A percentile compares a stretch with the other conserved stretches of the same genome.
Conservation (phyloP, 2,888 invertebrate genomes). For the Plebejus argus region DNA sequence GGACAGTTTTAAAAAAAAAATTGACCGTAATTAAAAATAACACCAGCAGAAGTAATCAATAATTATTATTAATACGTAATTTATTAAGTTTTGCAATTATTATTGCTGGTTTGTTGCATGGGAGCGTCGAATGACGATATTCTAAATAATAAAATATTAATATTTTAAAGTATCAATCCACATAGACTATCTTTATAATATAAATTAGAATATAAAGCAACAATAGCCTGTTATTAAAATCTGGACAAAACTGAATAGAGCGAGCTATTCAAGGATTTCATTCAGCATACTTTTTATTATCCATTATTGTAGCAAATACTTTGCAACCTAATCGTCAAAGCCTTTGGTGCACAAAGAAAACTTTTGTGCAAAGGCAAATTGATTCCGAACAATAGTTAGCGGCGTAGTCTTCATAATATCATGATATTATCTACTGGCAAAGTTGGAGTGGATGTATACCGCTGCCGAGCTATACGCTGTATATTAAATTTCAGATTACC, state of each 20-base stretch:
- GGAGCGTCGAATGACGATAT: too few relatives aligned
- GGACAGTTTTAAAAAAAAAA: too few relatives aligned
- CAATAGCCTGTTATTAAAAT: neutral
- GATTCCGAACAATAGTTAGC: constrained; percentile 51
- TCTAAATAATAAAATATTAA: too few relatives aligned
- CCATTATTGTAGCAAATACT: constrained; percentile 51
- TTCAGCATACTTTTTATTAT: constrained; percentile 45
- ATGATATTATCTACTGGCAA: constrained; percentile 11
- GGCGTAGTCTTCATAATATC: constrained; percentile 30
- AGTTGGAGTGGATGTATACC: constrained; percentile 13
- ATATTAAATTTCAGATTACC: constrained; percentile 21
- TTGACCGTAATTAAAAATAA: too few relatives aligned
- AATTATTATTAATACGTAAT: too few relatives aligned
- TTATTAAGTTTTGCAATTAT: too few relatives aligned
- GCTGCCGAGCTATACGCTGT: neutral
- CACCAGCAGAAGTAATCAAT: too few relatives aligned
- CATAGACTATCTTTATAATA: neutral
- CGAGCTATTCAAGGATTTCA: constrained; percentile 36
- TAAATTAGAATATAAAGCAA: neutral
- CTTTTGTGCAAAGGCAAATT: constrained; percentile 48
- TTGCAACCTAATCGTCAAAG: constrained; percentile 48
- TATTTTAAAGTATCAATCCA: too few relatives aligned
- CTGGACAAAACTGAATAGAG: neutral
- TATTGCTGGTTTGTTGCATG: too few relatives aligned
- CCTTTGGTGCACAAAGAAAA: constrained; percentile 50